phyloP scores from a whole-genome alignment of 2,888 invertebrate genomes.

The Harmothoe impar region DNA sequence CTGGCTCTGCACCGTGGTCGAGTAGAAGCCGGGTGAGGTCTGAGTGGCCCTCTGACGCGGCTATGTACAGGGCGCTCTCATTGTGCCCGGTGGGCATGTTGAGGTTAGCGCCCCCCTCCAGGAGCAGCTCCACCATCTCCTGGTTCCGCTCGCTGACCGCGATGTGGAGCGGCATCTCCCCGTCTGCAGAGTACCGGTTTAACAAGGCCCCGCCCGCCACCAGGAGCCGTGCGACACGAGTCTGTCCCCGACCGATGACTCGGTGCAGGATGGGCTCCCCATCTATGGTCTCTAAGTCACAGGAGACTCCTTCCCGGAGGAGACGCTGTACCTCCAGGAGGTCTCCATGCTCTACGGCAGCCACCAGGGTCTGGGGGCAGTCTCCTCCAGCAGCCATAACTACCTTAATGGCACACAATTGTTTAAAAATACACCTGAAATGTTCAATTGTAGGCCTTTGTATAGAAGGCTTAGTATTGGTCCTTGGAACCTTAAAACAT shows the following conservation, averaged over 20 bases:
- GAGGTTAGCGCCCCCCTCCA: not conserved
- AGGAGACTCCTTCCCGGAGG: not conserved
- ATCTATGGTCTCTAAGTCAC: slow-evolving; percentile 11
- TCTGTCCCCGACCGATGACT: not conserved
- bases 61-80: slow-evolving; percentile 24
- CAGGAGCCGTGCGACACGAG: not conserved
- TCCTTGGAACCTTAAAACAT: too few species aligned
- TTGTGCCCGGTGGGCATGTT: not conserved
- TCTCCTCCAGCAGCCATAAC: not conserved
- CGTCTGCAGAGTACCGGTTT: slow-evolving; percentile 35
- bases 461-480: too few species aligned
- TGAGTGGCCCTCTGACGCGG: not conserved
- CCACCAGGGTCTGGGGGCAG: not conserved
- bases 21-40: not conserved
- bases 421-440: too few species aligned
- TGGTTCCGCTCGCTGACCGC: slow-evolving; percentile 37
- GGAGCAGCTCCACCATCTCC: not conserved
- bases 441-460: too few species aligned
- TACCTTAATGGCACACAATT: too few species aligned
- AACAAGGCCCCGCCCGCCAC: not conserved
- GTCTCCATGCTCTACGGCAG: slow-evolving; percentile 17
- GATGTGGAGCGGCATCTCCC: slow-evolving; percentile 24
- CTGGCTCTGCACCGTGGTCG: not conserved
- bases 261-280: slow-evolving; percentile 41
- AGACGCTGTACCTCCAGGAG: not conserved